Conservation (phyloP, 23 tunicate species). For the Botrylloides violaceus region DNA sequence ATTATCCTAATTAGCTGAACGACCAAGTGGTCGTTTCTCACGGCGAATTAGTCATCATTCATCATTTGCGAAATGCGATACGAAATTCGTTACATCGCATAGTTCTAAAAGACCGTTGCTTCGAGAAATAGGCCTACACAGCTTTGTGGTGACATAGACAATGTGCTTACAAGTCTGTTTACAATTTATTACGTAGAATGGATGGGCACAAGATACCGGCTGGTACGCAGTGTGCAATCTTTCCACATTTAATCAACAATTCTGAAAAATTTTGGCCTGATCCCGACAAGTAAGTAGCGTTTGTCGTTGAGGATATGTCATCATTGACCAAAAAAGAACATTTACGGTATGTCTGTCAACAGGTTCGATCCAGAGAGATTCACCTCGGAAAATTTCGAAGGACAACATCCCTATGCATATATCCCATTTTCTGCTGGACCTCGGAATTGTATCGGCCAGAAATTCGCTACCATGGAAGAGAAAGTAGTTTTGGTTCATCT, state of each 20-base stretch:
- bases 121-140: too few relatives aligned
- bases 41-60: too few relatives aligned
- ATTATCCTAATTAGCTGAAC: too few relatives aligned
- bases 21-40: too few relatives aligned
- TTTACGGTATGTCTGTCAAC: too few relatives aligned
- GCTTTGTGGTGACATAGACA: too few relatives aligned
- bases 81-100: too few relatives aligned
- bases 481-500: constrained; percentile 44
- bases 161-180: too few relatives aligned
- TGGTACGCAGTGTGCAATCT: constrained; percentile 48
- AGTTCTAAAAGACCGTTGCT: too few relatives aligned
- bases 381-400: constrained; percentile 19
- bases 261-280: constrained; percentile 70
- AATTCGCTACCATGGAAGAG: constrained; percentile 47
- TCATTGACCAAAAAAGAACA: too few relatives aligned
- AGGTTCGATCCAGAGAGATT: constrained; percentile 54
- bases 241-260: constrained; percentile 54
- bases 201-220: constrained; percentile 63
- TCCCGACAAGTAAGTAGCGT: constrained; percentile 30
- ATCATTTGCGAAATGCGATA: too few relatives aligned
- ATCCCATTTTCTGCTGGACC: constrained; percentile 67
- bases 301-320: too few relatives aligned
- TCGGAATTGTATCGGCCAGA: constrained; percentile 68
- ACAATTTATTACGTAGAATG: constrained; percentile 10
- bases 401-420: constrained; percentile 42